A percentile compares a stretch with the other conserved stretches of the same genome.
Conservation (phyloP, 2,113 vertebrate species). For the Ciconia maguari region DNA sequence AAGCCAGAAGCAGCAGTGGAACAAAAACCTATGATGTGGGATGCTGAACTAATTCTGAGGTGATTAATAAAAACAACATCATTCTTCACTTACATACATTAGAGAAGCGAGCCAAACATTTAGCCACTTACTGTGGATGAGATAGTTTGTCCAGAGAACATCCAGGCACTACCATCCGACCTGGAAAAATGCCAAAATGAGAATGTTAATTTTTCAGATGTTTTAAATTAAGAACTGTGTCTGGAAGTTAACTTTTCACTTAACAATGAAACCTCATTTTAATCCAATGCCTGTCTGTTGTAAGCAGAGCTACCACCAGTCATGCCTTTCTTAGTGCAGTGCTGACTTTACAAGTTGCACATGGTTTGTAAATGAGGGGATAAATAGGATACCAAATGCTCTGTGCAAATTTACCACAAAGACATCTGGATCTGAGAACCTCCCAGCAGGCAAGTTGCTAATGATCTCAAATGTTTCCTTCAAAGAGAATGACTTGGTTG, state of each 20-base stretch:
- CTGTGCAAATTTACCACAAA: conserved; percentile 18
- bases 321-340: background rate
- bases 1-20: background rate
- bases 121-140: background rate
- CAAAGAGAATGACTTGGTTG: conserved; percentile 25
- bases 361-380: conserved; percentile 5
- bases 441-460: conserved; percentile 23
- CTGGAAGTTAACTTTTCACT: conserved; percentile 26
- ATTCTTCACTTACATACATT: background rate
- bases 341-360: background rate
- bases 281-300: background rate
- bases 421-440: conserved; percentile 43
- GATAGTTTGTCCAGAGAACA: background rate
- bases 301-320: background rate
- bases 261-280: background rate
- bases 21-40: background rate
- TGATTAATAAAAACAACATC: background rate
- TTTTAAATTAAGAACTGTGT: conserved; percentile 25
- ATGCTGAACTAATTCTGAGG: background rate
- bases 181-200: background rate
- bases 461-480: conserved; percentile 23
- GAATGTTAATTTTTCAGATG: conserved; percentile 15
- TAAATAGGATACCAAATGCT: background rate
- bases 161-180: background rate
- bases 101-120: background rate